Evolutionary conservation across 2,888 invertebrate species (phyloP).

Genomic region (Macaria liturata): DNA sequence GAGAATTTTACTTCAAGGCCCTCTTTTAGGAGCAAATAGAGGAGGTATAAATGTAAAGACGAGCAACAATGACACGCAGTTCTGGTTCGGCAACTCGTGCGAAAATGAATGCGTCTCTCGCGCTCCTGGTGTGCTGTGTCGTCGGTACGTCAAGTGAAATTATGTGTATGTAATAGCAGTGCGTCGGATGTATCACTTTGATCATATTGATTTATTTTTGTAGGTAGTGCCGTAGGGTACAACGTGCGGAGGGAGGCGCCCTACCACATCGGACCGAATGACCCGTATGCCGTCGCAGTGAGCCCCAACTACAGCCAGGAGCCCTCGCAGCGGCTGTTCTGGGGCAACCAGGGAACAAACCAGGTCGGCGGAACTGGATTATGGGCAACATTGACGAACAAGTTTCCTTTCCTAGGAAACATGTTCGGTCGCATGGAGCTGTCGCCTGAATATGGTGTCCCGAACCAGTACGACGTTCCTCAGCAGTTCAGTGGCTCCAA

Average conservation of each 20-base stretch:
- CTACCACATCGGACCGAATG: slow-evolving; percentile 64
- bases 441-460: slow-evolving; percentile 57
- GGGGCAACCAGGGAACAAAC: slow-evolving; percentile 68
- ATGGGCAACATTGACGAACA: slow-evolving; percentile 72
- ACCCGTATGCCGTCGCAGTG: slow-evolving; percentile 57
- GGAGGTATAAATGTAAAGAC: slow-evolving; percentile 79
- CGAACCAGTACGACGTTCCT: slow-evolving; percentile 45
- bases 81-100: slow-evolving; percentile 62
- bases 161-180: slow-evolving; percentile 22
- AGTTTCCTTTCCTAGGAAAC: slow-evolving; percentile 69
- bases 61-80: slow-evolving; percentile 72
- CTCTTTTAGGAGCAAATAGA: slow-evolving; percentile 78
- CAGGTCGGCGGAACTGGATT: slow-evolving; percentile 74
- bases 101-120: slow-evolving; percentile 71
- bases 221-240: slow-evolving; percentile 67
- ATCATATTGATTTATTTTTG: slow-evolving; percentile 41
- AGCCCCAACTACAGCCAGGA: slow-evolving; percentile 55
- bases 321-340: slow-evolving; percentile 71
- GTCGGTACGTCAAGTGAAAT: slow-evolving; percentile 69
- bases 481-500: slow-evolving; percentile 32
- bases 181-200: slow-evolving; percentile 13
- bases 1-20: slow-evolving; percentile 82
- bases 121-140: slow-evolving; percentile 64
- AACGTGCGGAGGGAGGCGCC: slow-evolving; percentile 64
- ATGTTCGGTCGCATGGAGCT: slow-evolving; percentile 75